Evolutionary conservation across 1,140 invertebrate genomes (phyloP), one percentile per base, ranked within the genome.

Genomic region (Cyphomyrmex costatus): DNA sequence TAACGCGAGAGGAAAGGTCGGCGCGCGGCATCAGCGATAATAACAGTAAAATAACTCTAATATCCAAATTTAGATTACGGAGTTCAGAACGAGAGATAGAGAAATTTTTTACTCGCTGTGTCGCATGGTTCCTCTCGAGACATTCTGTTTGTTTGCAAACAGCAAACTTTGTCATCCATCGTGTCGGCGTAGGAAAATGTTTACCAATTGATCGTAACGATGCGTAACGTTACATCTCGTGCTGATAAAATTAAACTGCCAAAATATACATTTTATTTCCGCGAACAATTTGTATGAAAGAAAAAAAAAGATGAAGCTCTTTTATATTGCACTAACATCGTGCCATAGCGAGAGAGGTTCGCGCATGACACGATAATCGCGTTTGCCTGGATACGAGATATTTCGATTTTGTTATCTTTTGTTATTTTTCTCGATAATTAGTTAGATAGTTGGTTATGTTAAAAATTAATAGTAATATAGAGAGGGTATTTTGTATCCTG

Each of bases 241-340:
- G 65, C 33, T 73, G 42, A 49, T n/a, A n/a, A 76, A 79, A 42
- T 42, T 42, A 56, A 82, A 89, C 77, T 89, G 87, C 87, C 88
- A 89, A 88, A 88, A 70, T 66, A 58, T 42, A 82, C 42, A 49
- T 1, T 58, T 49, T 16, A 27, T 61, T 74, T 65, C 24, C n/a
- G 12, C 36, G 21, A 46, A 49, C 12, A 36, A n/a, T 68, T 66
- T 16, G 58, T 51, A 60, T 16, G 56, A 65, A 58, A 58, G 51
- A 8, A 8, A 42, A 42, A 36, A n/a, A 36, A 42, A n/a, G 10
- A 16, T 27, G 16, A 24, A 14, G 8, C 53, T n/a, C 42, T 33
- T 27, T 56, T 49, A 33, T 46, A 61, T 53, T 3, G 87, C 87
- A 80, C 49, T 10, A 51, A 21, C 33, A 12, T 74, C 21, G 86